Percentiles rank a stretch among this genome's conserved stretches.
These are phyloP conservation scores for Magallana ariakensis DNA, from an alignment of 1,140 invertebrate genomes.

Conservation along the genomic window DNA sequence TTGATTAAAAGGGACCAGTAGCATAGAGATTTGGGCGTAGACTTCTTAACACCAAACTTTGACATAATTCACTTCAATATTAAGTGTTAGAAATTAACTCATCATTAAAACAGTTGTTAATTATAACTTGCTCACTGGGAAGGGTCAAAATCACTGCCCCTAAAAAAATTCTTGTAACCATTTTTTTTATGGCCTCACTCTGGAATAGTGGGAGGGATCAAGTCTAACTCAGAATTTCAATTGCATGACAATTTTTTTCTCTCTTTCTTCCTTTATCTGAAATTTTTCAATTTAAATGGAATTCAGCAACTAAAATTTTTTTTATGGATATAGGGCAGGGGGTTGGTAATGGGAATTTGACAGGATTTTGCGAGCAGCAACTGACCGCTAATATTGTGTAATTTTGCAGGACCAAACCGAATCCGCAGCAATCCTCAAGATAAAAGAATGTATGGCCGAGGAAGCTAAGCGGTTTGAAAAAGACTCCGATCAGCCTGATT, in stretches of 20 bases:
- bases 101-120: background rate
- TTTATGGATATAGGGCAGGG: background rate
- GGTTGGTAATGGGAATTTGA: background rate
- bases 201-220: background rate
- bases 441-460: constrained; percentile 99
- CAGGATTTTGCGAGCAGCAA: constrained; percentile 1
- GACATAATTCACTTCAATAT: background rate
- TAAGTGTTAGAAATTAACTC: background rate
- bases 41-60: constrained; percentile 4
- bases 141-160: background rate
- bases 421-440: constrained; percentile 99
- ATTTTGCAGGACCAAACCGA: constrained; percentile 95
- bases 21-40: background rate
- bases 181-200: background rate
- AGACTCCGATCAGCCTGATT: constrained; percentile 85
- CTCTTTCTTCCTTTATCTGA: background rate
- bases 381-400: constrained; percentile 51
- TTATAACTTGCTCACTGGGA: background rate
- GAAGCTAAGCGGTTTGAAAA: constrained; percentile 99
- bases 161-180: background rate
- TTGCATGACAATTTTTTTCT: constrained; percentile 24
- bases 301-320: background rate
- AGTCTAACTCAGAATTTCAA: background rate
- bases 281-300: background rate
- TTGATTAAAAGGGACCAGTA: constrained; percentile 18